A percentile compares a stretch with the other conserved stretches of the same genome.
These are phyloP conservation scores for Peribatodes rhomboidaria DNA, from an alignment of 2,888 invertebrate genomes.

Conservation along the genomic window DNA sequence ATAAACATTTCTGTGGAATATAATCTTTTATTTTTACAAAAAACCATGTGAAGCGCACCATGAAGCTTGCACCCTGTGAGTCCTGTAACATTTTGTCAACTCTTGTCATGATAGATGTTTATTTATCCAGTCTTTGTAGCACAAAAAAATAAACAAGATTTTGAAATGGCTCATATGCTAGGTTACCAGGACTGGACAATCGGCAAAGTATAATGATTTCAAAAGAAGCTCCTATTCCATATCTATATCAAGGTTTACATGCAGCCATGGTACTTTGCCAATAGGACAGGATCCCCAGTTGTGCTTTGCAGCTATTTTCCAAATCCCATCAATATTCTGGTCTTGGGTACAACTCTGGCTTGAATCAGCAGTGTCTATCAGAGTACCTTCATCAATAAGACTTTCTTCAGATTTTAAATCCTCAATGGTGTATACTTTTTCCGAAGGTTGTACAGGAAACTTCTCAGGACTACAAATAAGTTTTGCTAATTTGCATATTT, in stretches of 20 bases:
- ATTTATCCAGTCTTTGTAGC: no score
- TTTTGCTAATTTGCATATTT: slow-evolving; percentile 68
- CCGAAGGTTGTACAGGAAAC: slow-evolving; percentile 49
- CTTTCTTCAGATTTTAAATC: slow-evolving; percentile 64
- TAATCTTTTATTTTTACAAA: slow-evolving; percentile 39
- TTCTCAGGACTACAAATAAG: slow-evolving; percentile 70
- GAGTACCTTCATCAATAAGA: slow-evolving; percentile 27
- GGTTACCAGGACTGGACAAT: no score
- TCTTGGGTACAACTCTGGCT: slow-evolving; percentile 30
- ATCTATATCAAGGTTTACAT: slow-evolving; percentile 44
- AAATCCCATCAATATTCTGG: slow-evolving; percentile 58
- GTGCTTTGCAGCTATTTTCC: slow-evolving; percentile 65
- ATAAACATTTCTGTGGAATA: slow-evolving; percentile 76
- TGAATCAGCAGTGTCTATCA: slow-evolving; percentile 2
- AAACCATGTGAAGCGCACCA: neutral
- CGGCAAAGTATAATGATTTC: no score
- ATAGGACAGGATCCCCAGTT: slow-evolving; percentile 82
- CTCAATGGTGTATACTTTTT: slow-evolving; percentile 76
- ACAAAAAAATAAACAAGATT: no score
- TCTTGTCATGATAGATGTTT: no score
- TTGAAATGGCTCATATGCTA: no score
- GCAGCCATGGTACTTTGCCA: slow-evolving; percentile 82
- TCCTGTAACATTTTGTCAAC: no score
- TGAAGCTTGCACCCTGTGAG: no score
- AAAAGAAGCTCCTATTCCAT: slow-evolving; percentile 32